phyloP scores from a whole-genome alignment of 1,140 invertebrate species.

The Leptinotarsa lineolata region DNA sequence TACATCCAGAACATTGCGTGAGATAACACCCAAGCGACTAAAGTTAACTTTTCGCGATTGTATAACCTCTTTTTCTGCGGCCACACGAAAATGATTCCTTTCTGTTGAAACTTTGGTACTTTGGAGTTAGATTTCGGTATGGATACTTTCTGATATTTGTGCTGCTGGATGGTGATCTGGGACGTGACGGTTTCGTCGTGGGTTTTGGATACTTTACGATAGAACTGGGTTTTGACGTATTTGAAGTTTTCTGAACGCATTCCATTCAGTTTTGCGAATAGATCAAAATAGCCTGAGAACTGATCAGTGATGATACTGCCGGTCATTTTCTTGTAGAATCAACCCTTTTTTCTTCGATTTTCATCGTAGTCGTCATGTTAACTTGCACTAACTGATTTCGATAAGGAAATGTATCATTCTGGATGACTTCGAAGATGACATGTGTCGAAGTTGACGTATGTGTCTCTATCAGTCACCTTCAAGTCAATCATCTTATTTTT shows the following conservation, averaged over 20 bases:
- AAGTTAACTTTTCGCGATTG: conserved; percentile 36
- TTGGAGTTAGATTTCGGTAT: conserved; percentile 20
- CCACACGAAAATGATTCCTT: conserved; percentile 50
- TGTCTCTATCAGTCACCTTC: too few relatives aligned
- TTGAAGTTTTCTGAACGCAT: conserved; percentile 28
- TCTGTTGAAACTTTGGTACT: conserved; percentile 39
- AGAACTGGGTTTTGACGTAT: conserved; percentile 33
- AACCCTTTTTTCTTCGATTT: background rate
- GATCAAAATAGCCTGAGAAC: conserved; percentile 23
- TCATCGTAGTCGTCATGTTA: background rate
- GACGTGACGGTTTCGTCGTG: background rate
- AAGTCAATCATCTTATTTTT: too few relatives aligned
- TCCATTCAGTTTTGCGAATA: conserved; percentile 27
- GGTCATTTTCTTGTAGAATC: background rate
- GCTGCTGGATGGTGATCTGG: conserved; percentile 3
- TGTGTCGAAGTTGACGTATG: background rate
- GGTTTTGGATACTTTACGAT: conserved; percentile 19
- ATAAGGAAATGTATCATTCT: background rate
- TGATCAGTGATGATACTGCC: conserved; percentile 7
- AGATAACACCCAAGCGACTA: conserved; percentile 43
- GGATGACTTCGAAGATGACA: background rate
- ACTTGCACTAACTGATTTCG: background rate
- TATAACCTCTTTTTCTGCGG: conserved; percentile 39
- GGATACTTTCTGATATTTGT: conserved; percentile 30
- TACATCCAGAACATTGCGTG: conserved; percentile 50